Evolutionary conservation across 2,888 invertebrate genomes (phyloP).

Genomic region (Brachyopa scutellaris): DNA sequence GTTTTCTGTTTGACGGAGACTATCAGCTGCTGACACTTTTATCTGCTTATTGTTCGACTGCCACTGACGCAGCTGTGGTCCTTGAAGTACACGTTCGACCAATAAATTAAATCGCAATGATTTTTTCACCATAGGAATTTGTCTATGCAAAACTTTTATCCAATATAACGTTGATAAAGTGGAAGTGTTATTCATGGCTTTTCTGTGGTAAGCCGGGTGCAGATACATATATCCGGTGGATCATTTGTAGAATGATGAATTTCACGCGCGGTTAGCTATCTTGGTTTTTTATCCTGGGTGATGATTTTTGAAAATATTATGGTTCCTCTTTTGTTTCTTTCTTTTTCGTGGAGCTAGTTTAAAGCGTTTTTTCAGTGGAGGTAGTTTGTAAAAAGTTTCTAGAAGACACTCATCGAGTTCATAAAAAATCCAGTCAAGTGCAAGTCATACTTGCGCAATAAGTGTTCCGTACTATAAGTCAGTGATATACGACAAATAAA

Average conservation of each 20-base stretch:
- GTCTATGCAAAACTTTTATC: conserved; percentile 16
- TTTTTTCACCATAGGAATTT: conserved; percentile 35
- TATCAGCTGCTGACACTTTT: conserved; percentile 46
- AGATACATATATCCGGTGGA: too few relatives aligned
- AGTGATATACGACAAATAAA: too few relatives aligned
- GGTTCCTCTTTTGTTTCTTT: not conserved
- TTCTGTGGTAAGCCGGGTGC: conserved; percentile 13
- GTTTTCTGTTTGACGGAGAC: not conserved
- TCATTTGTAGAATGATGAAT: conserved; percentile 3
- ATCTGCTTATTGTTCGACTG: conserved; percentile 14
- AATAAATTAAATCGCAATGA: conserved; percentile 33
- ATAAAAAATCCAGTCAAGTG: too few relatives aligned
- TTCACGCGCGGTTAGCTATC: conserved; percentile 11
- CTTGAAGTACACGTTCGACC: conserved; percentile 3
- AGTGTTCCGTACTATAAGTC: too few relatives aligned
- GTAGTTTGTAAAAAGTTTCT: too few relatives aligned
- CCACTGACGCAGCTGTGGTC: conserved; percentile 15
- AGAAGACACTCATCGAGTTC: too few relatives aligned
- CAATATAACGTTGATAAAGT: conserved; percentile 11
- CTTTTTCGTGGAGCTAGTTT: not conserved
- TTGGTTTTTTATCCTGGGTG: not conserved
- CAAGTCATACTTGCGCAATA: too few relatives aligned
- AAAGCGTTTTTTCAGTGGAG: conserved; percentile 9
- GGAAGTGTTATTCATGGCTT: not conserved
- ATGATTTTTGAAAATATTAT: not conserved